Conservation (phyloP, 2,113 vertebrate genomes). For the Pavo muticus region DNA sequence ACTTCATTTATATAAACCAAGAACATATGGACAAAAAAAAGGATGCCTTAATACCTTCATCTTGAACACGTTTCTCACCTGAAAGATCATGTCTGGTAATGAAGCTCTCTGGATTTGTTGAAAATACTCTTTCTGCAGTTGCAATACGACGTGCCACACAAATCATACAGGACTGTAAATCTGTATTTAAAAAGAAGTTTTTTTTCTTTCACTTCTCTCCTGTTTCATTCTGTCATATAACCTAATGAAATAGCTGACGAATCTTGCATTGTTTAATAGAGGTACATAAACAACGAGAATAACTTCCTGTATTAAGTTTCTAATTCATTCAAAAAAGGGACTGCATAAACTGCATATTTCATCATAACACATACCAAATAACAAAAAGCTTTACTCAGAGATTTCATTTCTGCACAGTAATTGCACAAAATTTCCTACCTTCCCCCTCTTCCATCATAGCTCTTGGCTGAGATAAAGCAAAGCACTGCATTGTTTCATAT, state of each 20-base stretch:
- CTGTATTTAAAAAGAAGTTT: conserved; percentile 71
- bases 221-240: background rate
- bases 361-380: background rate
- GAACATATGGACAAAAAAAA: background rate
- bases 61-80: conserved; percentile 79
- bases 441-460: conserved; percentile 99
- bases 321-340: background rate
- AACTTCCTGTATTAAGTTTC: background rate
- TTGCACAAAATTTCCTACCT: conserved; percentile 79
- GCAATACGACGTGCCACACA: conserved; percentile 94
- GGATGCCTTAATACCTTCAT: background rate
- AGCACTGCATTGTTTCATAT: conserved; percentile 99
- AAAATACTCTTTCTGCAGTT: conserved; percentile 85
- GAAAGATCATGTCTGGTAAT: conserved; percentile 95
- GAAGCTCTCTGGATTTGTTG: conserved; percentile 88
- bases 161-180: conserved; percentile 99
- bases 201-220: background rate
- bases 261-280: background rate
- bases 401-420: background rate
- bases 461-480: conserved; percentile 95
- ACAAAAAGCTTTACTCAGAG: background rate
- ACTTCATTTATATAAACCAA: background rate
- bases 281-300: background rate
- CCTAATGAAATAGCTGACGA: background rate
- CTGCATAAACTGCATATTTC: background rate